Conservation (phyloP, 2,888 invertebrate species). For the Synergus gifuensis region DNA sequence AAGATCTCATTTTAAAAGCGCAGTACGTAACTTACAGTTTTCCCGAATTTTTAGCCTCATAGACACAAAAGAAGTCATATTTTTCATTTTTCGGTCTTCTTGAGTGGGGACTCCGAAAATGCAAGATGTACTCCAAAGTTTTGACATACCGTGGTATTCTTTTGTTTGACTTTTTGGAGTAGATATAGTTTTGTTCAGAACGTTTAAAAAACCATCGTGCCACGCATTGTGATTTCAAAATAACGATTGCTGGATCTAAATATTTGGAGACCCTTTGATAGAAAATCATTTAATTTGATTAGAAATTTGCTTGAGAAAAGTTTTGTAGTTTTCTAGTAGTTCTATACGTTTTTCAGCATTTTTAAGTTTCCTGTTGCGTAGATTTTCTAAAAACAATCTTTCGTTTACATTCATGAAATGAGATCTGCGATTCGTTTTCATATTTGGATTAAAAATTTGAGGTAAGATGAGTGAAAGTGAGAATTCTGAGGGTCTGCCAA, state of each 20-base stretch:
- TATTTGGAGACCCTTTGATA: neutral
- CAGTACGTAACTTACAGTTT: constrained; percentile 15
- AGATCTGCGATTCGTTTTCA: neutral
- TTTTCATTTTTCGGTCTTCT: neutral
- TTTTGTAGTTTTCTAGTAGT: neutral
- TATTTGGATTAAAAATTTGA: neutral
- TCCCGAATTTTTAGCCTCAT: neutral
- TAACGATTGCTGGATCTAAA: constrained; percentile 13
- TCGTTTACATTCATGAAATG: neutral
- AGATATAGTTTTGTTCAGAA: neutral
- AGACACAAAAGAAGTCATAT: constrained; percentile 23
- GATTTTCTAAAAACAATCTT: too few relatives aligned
- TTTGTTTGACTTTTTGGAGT: constrained; percentile 7
- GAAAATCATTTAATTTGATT: neutral
- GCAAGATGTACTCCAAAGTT: neutral
- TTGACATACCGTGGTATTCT: neutral
- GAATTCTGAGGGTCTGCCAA: neutral
- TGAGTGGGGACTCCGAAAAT: neutral
- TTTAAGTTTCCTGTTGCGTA: neutral
- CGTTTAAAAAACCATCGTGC: constrained; percentile 9
- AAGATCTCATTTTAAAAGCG: neutral
- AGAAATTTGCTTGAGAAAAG: neutral
- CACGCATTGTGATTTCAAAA: constrained; percentile 37
- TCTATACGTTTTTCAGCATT: neutral
- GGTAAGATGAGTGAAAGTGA: neutral